Base-by-base conservation (phyloP, 2,888 invertebrate species). In the Brachypterus glaber region DNA sequence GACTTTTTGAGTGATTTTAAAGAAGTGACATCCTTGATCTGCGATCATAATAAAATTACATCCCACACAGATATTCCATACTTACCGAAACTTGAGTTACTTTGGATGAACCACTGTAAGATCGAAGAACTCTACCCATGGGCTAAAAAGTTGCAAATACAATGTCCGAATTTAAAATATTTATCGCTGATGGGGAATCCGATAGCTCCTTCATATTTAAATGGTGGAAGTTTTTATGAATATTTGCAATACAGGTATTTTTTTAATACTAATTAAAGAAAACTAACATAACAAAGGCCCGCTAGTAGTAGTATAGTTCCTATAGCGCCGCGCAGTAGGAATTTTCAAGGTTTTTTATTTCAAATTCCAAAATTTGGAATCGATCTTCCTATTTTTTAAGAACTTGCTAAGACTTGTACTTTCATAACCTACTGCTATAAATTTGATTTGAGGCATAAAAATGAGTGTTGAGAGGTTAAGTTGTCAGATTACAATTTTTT, bases 171-270 rank as follows among this genome's bases (percentile, higher is more conserved):
- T 51, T 64, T 91, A 16, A 74, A 74, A 52, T 80, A 81, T 58
- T 64, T 91, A 0, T 85, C 86, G 11, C 69, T 88, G 40, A 86
- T 91, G 88, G 88, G 88, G 13, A 91, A 91, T 63, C 76, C 78
- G 0, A 86, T 84, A 1, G 82, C 82, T 0, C 86, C 85, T 0
- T 82, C 81, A 47, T 79, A 79, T 53, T 71, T 83, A 38, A 82
- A 80, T 48, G 79, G 82, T n/a, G 81, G 81, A 26, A 77, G 77
- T 11, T 80, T 79, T 52, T 79, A 80, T 49, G 82, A 85, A 56
- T 82, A 82, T 55, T 62, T 80, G 9, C 82, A 82, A 51, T 85
- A 85, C 61, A 78, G 85, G 84, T 83, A 60, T 11, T 4, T 27
- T 21, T 7, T 7, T 9, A 5, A 21, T 9, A 21, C 21, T 21